Percentiles rank a stretch among this genome's conserved stretches.
phyloP scores from a whole-genome alignment of 1,140 invertebrate genomes.

The Drosophila busckii region DNA sequence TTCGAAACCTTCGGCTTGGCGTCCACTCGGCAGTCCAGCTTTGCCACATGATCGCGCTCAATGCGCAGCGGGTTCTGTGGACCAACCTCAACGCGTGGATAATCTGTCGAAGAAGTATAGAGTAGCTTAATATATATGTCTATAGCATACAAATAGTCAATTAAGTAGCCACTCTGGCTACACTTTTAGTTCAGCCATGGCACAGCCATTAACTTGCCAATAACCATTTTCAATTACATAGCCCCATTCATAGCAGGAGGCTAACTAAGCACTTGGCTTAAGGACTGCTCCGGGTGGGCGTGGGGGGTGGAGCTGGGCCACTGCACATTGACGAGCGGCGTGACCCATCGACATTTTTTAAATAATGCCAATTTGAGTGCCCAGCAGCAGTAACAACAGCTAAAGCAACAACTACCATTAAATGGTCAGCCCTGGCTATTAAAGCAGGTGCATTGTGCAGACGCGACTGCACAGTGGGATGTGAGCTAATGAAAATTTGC shows the following conservation, averaged over 20 bases:
- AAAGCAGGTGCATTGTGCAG: constrained; percentile 16
- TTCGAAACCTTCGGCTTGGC: constrained; percentile 90
- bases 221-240: constrained; percentile 73
- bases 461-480: constrained; percentile 16
- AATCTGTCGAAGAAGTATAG: constrained; percentile 82
- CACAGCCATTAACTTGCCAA: constrained; percentile 74
- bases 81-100: constrained; percentile 91
- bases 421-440: constrained; percentile 31
- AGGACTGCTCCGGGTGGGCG: too few species aligned
- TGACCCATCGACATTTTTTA: constrained; percentile 74
- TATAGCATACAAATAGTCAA: constrained; percentile 67
- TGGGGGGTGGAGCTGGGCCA: too few species aligned
- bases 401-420: constrained; percentile 14
- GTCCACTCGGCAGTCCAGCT: constrained; percentile 91
- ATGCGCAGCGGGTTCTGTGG: constrained; percentile 92
- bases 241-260: too few species aligned
- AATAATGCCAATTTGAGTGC: constrained; percentile 65
- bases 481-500: too few species aligned
- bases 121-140: neutral
- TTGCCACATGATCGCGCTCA: constrained; percentile 88
- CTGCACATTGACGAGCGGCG: constrained; percentile 50
- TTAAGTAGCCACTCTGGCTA: constrained; percentile 41
- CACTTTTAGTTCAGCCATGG: constrained; percentile 23
- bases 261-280: too few species aligned
- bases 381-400: constrained; percentile 33